phyloP scores from a whole-genome alignment of 2,113 vertebrate genomes.

The Apteryx owenii region DNA sequence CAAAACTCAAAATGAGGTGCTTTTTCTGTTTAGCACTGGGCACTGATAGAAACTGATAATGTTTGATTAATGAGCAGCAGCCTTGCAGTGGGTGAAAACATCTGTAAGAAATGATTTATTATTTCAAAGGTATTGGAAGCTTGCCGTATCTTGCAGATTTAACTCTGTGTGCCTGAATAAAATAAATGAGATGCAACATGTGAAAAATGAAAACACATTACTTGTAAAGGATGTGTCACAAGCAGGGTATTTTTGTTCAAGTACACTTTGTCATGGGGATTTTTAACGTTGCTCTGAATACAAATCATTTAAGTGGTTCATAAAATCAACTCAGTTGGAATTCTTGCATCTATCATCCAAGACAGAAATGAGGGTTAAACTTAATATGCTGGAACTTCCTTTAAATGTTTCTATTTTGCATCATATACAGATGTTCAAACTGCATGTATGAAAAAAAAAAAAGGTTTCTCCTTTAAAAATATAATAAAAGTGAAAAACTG shows the following conservation, averaged over 20 bases:
- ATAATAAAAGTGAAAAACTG: not conserved
- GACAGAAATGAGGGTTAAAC: conserved; percentile 82
- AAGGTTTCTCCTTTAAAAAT: not conserved
- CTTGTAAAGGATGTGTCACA: conserved; percentile 81
- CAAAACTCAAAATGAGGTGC: conserved; percentile 77
- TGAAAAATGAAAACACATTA: conserved; percentile 88
- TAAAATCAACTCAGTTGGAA: conserved; percentile 81
- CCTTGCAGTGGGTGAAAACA: conserved; percentile 78
- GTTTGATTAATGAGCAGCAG: conserved; percentile 88
- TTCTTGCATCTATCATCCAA: conserved; percentile 82
- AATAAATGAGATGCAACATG: conserved; percentile 89
- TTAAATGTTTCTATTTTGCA: conserved; percentile 72
- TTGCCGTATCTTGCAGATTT: conserved; percentile 80
- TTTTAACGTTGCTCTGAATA: conserved; percentile 82
- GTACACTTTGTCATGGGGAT: conserved; percentile 83
- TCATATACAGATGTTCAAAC: conserved; percentile 54
- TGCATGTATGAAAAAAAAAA: not conserved
- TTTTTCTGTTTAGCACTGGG: conserved; percentile 72
- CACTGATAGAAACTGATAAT: conserved; percentile 85
- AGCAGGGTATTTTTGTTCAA: conserved; percentile 82
- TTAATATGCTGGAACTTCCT: conserved; percentile 81
- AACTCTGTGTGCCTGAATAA: conserved; percentile 80
- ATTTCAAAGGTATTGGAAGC: conserved; percentile 81
- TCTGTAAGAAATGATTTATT: conserved; percentile 89
- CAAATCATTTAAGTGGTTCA: conserved; percentile 84